Conservation (phyloP, 2,797 vertebrate species). For the Periparus ater region DNA sequence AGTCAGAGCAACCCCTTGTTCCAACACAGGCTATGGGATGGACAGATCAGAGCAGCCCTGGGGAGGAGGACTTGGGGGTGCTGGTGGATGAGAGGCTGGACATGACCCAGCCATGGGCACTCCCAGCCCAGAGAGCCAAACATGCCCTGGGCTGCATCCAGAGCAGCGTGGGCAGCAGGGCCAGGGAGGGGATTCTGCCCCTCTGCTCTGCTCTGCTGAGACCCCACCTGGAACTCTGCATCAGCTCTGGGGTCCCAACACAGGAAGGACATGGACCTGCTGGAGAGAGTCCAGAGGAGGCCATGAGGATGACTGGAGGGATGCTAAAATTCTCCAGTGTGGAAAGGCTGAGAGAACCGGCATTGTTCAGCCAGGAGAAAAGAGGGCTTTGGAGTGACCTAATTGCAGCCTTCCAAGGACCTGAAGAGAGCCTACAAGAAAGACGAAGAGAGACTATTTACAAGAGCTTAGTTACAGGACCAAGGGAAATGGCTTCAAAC, state of each 20-base stretch:
- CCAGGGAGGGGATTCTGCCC: not conserved
- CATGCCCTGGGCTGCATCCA: not conserved
- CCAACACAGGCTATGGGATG: not conserved
- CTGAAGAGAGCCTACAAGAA: not conserved
- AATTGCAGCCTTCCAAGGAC: not conserved
- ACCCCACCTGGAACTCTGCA: not conserved
- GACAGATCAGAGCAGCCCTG: not conserved
- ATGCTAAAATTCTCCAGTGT: not conserved
- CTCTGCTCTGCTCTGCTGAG: not conserved
- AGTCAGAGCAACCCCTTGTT: not conserved
- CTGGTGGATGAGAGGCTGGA: not conserved
- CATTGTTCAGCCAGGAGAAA: not conserved
- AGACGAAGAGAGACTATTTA: too few relatives aligned
- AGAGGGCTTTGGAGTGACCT: not conserved
- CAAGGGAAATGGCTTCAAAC: not conserved
- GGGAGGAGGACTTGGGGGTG: rapidly evolving
- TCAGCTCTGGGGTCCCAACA: not conserved
- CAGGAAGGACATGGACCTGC: rapidly evolving
- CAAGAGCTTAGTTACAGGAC: not conserved
- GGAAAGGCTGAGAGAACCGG: not conserved
- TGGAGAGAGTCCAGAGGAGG: not conserved
- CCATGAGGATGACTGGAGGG: not conserved
- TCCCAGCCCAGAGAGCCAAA: rapidly evolving
- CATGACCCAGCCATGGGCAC: rapidly evolving
- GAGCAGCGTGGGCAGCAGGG: rapidly evolving